Conservation (phyloP, 1,140 invertebrate genomes). For the Danaus plexippus region DNA sequence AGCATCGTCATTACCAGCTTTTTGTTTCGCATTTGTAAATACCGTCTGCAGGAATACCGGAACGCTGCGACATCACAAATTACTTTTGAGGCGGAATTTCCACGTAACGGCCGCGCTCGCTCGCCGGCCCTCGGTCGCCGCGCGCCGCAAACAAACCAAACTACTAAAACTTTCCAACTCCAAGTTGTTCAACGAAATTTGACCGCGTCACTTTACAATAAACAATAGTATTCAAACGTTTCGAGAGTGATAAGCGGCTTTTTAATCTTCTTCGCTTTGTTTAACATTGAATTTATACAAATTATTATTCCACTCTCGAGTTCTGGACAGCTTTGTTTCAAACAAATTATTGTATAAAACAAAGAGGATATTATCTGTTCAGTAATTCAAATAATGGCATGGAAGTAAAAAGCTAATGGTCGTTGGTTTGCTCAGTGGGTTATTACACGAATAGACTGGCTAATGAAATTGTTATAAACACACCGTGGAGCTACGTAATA, state of each 20-base stretch:
- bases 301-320: too few species aligned
- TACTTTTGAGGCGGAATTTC: slow-evolving; percentile 51
- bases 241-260: slow-evolving; percentile 13
- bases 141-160: slow-evolving; percentile 44
- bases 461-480: slow-evolving; percentile 54
- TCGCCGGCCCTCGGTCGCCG: slow-evolving; percentile 10
- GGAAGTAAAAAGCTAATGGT: slow-evolving; percentile 24
- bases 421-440: slow-evolving; percentile 28
- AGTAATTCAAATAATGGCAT: too few species aligned
- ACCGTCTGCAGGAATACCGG: slow-evolving; percentile 34
- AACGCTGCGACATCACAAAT: slow-evolving; percentile 55
- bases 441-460: slow-evolving; percentile 30
- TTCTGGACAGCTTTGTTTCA: background rate
- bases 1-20: slow-evolving; percentile 53
- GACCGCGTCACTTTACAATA: slow-evolving; percentile 28
- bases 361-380: too few species aligned
- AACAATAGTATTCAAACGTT: slow-evolving; percentile 28
- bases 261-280: slow-evolving; percentile 12
- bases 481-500: slow-evolving; percentile 34
- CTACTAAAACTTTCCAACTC: slow-evolving; percentile 53
- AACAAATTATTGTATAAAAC: background rate
- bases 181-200: slow-evolving; percentile 38
- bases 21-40: slow-evolving; percentile 60
- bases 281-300: slow-evolving; percentile 2
- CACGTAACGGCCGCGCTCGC: slow-evolving; percentile 39